Evolutionary conservation across 2,797 vertebrate species (phyloP), one percentile per base, ranked within the genome.

Genomic region (Arnoldichthys spilopterus): DNA sequence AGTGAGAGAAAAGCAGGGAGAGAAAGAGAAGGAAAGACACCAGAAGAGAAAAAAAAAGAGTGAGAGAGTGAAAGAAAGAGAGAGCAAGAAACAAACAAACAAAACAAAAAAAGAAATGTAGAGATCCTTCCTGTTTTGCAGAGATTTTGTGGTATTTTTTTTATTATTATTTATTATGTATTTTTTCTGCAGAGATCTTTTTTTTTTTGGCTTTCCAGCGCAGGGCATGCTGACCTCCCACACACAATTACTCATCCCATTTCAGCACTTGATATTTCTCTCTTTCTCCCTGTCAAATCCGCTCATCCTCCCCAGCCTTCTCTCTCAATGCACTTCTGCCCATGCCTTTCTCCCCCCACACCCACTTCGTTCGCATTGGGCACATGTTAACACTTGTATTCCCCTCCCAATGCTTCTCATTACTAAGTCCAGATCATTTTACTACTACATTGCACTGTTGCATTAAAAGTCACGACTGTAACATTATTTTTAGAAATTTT

Each of bases 171-270:
- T 63, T 47, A 47, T 47, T 3, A 40, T 40, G 37, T 40, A 40
- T 40, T 24, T 58, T 79, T 85, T 84, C 84, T 82, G 87, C 85
- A 79, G 84, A 82, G 88, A 87, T 88, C 91, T 90, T 89, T 71
- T 89, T 88, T 91, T 90, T 89, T 71, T 89, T 91, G 90, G 91
- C 90, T 77, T 74, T 68, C 84, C 88, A 84, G 89, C 88, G 82
- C 88, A 87, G 86, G 92, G 91, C 91, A 93, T 89, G 87, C 89
- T 90, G 90, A 91, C 86, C 90, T 92, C 92, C 92, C 89, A 94
- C 93, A 83, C 91, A 91, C 79, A 87, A 91, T 93, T 93, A 92
- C 89, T 94, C 91, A 93, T 93, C 84, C 85, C 86, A 89, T 90
- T 91, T 91, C 87, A 90, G 84, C 87, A 89, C 82, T 89, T 90